Base-by-base conservation (phyloP, 2,888 invertebrate genomes). In the Pseudococcus jackbeardsleyi region DNA sequence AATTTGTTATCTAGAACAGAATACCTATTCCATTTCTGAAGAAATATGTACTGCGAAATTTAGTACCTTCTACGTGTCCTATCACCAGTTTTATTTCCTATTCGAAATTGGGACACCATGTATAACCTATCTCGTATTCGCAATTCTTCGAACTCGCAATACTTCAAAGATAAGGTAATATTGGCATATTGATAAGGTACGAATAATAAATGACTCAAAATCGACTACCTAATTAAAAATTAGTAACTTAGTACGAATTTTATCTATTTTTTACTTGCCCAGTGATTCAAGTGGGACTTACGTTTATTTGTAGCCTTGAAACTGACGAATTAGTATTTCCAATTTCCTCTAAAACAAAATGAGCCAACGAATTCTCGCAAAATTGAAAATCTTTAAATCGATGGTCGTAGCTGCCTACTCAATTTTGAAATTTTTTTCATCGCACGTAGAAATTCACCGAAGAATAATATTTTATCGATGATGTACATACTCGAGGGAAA, bases 401-500 rank as follows among this genome's bases (percentile, higher is more conserved):
- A 9, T 42, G 0, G 42, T 42, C 9, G 1, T 42, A 3, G 8
- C 42, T 42, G 9, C 42, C 42, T 42, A 42, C 9, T 3, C 42
- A 42, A 9, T 9, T 42, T 5, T 42, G 8, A 42, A 42, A n/a
- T n/a, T 42, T 42, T 42, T 42, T 42, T 42, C 42, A 42, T 42
- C 6, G 42, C 42, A 8, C 7, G 7, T 42, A 5, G 5, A 6
- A 42, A 8, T 42, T 9, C 42, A 42, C 42, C 8, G 7, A 9
- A 0, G 9, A 9, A 8, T 42, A 7, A 42, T 8, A 42, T 42
- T 42, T 42, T 42, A 42, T 42, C 42, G 7, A 15, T 59, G 26
- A n/a, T 4, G n/a, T 59, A n/a, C n/a, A n/a, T n/a, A n/a, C n/a
- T 59, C 59, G 59, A 59, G 59, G 59, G 59, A 59, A 59, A 59